A percentile compares a stretch with the other conserved stretches of the same genome.
phyloP scores from a whole-genome alignment of 2,888 invertebrate species.

The Drosophila affinis region DNA sequence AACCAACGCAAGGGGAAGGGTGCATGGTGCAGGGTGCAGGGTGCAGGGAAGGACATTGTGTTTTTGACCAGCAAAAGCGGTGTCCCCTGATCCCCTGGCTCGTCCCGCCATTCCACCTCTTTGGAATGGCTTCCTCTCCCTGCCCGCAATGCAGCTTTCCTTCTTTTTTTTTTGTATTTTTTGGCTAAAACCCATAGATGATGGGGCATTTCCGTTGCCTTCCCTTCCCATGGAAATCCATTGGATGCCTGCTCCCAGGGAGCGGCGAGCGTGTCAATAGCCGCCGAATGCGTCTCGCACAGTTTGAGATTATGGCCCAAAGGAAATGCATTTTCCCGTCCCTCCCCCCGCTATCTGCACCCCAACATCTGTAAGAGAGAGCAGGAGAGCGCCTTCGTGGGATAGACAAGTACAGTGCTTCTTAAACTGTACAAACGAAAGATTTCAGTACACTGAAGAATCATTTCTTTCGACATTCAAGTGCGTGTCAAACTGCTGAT shows the following conservation, averaged over 20 bases:
- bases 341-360: too few species aligned
- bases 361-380: neutral
- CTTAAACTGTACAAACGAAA: too few species aligned
- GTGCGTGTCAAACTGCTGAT: too few species aligned
- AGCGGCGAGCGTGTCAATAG: conserved; percentile 23
- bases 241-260: neutral
- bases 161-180: neutral
- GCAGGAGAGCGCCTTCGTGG: neutral
- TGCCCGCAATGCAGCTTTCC: conserved; percentile 31
- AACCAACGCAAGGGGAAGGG: conserved; percentile 19
- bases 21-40: neutral
- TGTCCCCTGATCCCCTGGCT: neutral
- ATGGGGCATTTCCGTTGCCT: neutral
- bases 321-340: neutral
- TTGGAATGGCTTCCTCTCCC: neutral
- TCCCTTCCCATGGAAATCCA: neutral
- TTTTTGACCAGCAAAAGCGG: conserved; percentile 15
- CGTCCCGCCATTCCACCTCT: neutral
- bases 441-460: too few species aligned
- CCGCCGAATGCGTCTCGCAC: conserved; percentile 35
- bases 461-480: too few species aligned
- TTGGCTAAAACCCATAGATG: neutral
- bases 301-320: conserved; percentile 29
- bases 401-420: neutral
- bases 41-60: conserved; percentile 12